These are phyloP conservation scores for Jacana jacana DNA, from an alignment of 2,113 vertebrate genomes.

Conservation along the genomic window DNA sequence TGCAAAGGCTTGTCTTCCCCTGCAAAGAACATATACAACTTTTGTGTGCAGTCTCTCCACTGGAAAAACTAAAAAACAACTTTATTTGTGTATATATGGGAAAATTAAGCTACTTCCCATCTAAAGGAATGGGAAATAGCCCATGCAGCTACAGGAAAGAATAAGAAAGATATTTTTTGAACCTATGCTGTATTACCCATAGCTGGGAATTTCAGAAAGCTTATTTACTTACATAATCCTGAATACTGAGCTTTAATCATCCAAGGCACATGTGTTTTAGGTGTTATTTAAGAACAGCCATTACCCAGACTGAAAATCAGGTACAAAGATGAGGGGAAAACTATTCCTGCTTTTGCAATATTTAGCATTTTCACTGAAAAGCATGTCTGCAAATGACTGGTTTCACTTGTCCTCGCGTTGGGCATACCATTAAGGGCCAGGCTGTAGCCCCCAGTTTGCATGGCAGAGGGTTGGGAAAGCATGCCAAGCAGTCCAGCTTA, in stretches of 20 bases:
- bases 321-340: background rate
- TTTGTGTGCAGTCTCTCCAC: background rate
- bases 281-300: background rate
- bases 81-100: background rate
- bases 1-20: background rate
- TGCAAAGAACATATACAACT: background rate
- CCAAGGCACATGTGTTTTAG: background rate
- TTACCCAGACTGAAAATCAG: background rate
- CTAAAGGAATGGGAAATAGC: background rate
- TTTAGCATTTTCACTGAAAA: background rate
- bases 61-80: background rate
- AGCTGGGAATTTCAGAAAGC: background rate
- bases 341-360: background rate
- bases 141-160: background rate
- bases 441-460: background rate
- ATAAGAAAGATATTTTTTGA: background rate
- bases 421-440: fast-evolving
- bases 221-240: background rate
- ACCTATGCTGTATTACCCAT: background rate
- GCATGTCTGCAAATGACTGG: background rate
- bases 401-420: background rate
- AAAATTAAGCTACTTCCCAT: background rate
- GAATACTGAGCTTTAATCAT: background rate
- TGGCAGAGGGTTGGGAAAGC: background rate
- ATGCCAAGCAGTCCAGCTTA: background rate